Conservation (phyloP, 37 sponge, comb jelly and placozoan genomes). For the Diacarnus erythraeanus region DNA sequence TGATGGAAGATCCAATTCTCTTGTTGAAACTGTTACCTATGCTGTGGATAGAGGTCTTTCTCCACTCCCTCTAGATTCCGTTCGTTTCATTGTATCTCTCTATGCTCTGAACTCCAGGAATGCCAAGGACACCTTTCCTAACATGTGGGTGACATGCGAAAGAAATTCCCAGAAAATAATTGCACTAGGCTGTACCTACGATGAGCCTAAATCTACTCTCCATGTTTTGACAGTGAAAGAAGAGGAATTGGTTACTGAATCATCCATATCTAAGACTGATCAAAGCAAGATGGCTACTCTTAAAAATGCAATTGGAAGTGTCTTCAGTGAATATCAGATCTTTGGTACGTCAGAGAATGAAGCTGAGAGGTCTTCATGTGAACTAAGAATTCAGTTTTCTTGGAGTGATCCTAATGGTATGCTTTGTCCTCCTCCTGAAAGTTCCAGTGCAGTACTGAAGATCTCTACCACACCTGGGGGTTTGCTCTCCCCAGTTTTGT, state of each 20-base stretch:
- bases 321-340: conserved; percentile 41
- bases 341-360: not conserved
- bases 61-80: conserved; percentile 40
- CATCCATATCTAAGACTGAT: not conserved
- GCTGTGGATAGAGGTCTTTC: not conserved
- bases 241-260: not conserved
- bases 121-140: not conserved
- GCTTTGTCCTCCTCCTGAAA: conserved; percentile 40
- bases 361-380: not conserved
- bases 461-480: conserved; percentile 44
- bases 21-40: not conserved
- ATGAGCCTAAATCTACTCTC: not conserved
- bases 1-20: not conserved
- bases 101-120: conserved; percentile 12
- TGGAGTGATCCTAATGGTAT: conserved; percentile 34
- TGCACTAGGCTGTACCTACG: conserved; percentile 26
- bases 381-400: conserved; percentile 36
- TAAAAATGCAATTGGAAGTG: not conserved
- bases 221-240: not conserved
- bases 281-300: not conserved
- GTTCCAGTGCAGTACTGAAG: conserved; percentile 39
- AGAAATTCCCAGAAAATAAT: conserved; percentile 2
- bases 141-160: conserved; percentile 43
- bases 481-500: conserved; percentile 31
- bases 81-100: conserved; percentile 49